Evolutionary conservation across 1,140 invertebrate genomes (phyloP).

Genomic region (Temnothorax nylanderi): DNA sequence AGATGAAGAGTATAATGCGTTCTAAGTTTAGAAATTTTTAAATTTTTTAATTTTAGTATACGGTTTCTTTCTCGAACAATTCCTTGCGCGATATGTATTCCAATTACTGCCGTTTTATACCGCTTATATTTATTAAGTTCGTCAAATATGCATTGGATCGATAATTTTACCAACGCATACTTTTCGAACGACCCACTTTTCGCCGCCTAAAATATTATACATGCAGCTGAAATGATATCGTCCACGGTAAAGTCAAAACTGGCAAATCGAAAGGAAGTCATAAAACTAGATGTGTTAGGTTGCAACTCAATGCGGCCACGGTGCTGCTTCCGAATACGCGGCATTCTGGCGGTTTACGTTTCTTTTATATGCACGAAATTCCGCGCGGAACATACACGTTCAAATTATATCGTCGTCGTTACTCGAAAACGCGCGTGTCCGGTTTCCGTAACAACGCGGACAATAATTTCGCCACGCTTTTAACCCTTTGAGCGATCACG

Average conservation of each 20-base stretch:
- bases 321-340: not conserved
- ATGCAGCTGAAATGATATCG: not conserved
- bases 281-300: conserved; percentile 25
- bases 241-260: not conserved
- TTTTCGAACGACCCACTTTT: conserved; percentile 31
- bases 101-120: not conserved
- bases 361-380: conserved; percentile 20
- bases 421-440: not conserved
- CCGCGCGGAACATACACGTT: not conserved
- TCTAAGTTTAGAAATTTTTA: not conserved
- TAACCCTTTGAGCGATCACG: conserved; percentile 48
- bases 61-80: not conserved
- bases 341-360: not conserved
- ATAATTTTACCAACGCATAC: not conserved
- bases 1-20: not conserved
- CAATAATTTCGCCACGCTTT: conserved; percentile 29
- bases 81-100: not conserved
- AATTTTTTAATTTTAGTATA: not conserved
- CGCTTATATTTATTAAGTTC: conserved; percentile 11
- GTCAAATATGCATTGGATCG: conserved; percentile 5
- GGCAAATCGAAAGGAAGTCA: not conserved
- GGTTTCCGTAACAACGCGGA: not conserved
- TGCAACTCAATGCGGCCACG: not conserved
- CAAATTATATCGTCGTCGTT: not conserved
- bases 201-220: not conserved